Conservation (phyloP, 2,113 vertebrate genomes). For the Sinocyclocheilus anshuiensis region DNA sequence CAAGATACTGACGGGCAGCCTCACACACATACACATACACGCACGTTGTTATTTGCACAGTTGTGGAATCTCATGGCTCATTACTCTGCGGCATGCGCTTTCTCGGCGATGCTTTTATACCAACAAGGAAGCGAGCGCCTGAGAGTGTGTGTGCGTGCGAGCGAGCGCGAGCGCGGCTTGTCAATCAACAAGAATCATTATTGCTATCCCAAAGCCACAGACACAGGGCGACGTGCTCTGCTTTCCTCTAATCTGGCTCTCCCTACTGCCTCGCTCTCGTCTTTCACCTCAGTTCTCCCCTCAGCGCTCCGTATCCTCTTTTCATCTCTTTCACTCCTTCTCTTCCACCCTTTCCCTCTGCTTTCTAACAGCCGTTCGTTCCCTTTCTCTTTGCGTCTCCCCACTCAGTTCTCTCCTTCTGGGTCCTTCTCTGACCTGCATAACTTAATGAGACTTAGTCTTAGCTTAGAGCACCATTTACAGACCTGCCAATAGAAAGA, state of each 20-base stretch:
- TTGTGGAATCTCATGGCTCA: slow-evolving; percentile 52
- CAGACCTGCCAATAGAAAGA: background rate
- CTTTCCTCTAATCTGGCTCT: slow-evolving; percentile 53
- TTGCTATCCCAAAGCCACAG: slow-evolving; percentile 40
- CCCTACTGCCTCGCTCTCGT: slow-evolving; percentile 47
- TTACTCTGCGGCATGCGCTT: slow-evolving; percentile 62
- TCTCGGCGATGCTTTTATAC: slow-evolving; percentile 59
- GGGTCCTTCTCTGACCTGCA: slow-evolving; percentile 16
- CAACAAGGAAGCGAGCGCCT: slow-evolving; percentile 41
- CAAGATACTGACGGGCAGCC: slow-evolving; percentile 48
- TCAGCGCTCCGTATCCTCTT: slow-evolving; percentile 64
- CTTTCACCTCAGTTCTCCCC: slow-evolving; percentile 59
- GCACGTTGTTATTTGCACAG: slow-evolving; percentile 46
- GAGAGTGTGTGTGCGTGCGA: slow-evolving; percentile 35
- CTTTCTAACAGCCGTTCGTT: slow-evolving; percentile 62
- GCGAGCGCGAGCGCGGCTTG: slow-evolving; percentile 8
- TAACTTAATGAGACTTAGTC: slow-evolving; percentile 13
- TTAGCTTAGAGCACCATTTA: slow-evolving; percentile 11
- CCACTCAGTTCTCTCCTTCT: slow-evolving; percentile 47
- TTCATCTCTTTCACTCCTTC: slow-evolving; percentile 62
- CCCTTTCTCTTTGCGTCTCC: slow-evolving; percentile 28
- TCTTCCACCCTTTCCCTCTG: slow-evolving; percentile 66
- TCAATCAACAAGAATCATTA: slow-evolving; percentile 61
- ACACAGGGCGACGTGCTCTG: slow-evolving; percentile 32
- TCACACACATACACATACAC: slow-evolving; percentile 35